Evolutionary conservation across 2,113 vertebrate species (phyloP).

Genomic region (Vanacampus margaritifer): DNA sequence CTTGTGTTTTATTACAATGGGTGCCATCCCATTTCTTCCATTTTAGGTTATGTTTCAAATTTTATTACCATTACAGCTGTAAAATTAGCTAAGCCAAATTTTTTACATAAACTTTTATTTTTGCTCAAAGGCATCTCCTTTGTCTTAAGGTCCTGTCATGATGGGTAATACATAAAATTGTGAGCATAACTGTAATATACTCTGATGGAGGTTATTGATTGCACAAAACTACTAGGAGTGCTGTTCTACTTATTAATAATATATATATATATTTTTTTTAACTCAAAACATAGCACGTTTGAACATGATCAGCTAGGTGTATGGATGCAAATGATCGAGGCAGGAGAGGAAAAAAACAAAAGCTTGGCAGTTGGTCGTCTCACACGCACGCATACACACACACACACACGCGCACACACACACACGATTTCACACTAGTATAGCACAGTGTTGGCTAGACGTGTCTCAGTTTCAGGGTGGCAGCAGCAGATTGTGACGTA

Average conservation of each 20-base stretch:
- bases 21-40: too few species aligned
- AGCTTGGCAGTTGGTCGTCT: neutral
- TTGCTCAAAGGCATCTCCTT: too few species aligned
- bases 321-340: neutral
- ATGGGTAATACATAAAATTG: neutral
- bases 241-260: neutral
- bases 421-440: neutral
- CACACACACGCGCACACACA: neutral
- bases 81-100: too few species aligned
- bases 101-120: too few species aligned
- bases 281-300: too few species aligned
- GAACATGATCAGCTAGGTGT: neutral
- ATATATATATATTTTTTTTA: too few species aligned
- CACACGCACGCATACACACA: too few species aligned
- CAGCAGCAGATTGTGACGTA: conserved; percentile 18
- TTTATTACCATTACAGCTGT: too few species aligned
- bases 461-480: neutral
- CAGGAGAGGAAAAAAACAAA: neutral
- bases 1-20: neutral
- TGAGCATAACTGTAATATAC: neutral
- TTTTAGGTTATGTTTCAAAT: too few species aligned
- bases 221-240: neutral
- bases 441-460: conserved; percentile 7
- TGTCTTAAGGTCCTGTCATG: neutral
- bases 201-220: too few species aligned